Percentiles rank a stretch among this genome's conserved stretches.
phyloP scores from a whole-genome alignment of 2,888 invertebrate species.

The Myopa testacea region DNA sequence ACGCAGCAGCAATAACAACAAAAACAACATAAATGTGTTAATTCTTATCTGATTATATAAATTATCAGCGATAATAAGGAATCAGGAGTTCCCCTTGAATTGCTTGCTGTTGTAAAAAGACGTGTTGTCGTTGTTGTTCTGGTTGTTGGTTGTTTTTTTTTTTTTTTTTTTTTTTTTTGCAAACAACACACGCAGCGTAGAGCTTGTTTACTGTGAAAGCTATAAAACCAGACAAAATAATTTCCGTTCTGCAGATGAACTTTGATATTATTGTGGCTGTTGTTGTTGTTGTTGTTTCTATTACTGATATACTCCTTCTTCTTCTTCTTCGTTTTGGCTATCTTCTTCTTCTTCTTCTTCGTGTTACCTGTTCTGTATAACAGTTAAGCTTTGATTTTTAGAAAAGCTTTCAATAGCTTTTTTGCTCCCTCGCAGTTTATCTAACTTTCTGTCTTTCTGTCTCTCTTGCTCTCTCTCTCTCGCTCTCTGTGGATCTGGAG shows the following conservation, averaged over 20 bases:
- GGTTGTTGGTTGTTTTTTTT: too few relatives aligned
- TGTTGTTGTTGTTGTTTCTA: too few relatives aligned
- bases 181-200: not conserved
- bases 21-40: not conserved
- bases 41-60: conserved; percentile 3
- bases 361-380: conserved; percentile 3
- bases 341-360: too few relatives aligned
- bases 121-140: too few relatives aligned
- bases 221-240: too few relatives aligned
- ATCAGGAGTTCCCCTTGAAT: conserved; percentile 7
- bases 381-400: conserved; percentile 11
- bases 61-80: conserved; percentile 16
- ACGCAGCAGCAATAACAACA: not conserved
- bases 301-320: too few relatives aligned
- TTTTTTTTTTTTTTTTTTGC: not conserved
- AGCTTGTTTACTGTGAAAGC: not conserved
- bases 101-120: not conserved
- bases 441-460: not conserved
- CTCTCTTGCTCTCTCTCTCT: not conserved
- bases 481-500: too few relatives aligned
- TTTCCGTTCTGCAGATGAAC: not conserved
- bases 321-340: too few relatives aligned
- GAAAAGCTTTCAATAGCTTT: not conserved
- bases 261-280: too few relatives aligned
- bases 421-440: not conserved